Evolutionary conservation across 2,888 invertebrate species (phyloP).

Genomic region (Oeneis ivallda): DNA sequence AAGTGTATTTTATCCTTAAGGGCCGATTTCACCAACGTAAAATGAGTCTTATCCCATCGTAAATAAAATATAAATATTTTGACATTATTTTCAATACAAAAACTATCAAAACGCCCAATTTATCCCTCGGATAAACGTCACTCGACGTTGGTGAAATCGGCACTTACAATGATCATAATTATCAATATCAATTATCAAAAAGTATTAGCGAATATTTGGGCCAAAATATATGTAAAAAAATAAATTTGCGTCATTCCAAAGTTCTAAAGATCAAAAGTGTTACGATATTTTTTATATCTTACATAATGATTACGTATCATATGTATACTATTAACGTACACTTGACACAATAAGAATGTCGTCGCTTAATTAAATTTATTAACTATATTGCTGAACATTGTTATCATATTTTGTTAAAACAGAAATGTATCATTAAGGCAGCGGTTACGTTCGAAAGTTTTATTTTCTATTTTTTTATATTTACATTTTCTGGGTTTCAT

Average conservation of each 20-base stretch:
- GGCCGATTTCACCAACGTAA: no score
- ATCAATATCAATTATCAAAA: background rate
- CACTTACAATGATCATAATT: background rate
- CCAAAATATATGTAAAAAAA: constrained; percentile 28
- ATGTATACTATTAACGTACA: constrained; percentile 25
- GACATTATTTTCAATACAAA: no score
- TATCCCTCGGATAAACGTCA: no score
- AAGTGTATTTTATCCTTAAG: background rate
- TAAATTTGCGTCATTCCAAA: constrained; percentile 10
- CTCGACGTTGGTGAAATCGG: no score
- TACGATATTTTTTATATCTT: constrained; percentile 5
- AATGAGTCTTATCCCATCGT: no score
- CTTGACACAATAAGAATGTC: constrained; percentile 8
- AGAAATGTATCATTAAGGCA: constrained; percentile 39
- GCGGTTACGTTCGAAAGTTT: constrained; percentile 30
- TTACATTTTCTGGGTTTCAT: constrained; percentile 33
- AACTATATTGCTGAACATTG: constrained; percentile 27
- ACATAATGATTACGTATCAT: constrained; percentile 29
- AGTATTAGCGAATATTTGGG: constrained; percentile 1
- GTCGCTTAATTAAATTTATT: constrained; percentile 20
- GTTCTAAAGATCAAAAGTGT: background rate
- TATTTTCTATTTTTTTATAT: constrained; percentile 24
- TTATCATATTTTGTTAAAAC: constrained; percentile 11
- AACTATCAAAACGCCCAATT: no score
- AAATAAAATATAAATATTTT: no score